Evolutionary conservation across 2,797 vertebrate genomes (phyloP), one percentile per base, ranked within the genome.

Genomic region (Tragelaphus oryx): DNA sequence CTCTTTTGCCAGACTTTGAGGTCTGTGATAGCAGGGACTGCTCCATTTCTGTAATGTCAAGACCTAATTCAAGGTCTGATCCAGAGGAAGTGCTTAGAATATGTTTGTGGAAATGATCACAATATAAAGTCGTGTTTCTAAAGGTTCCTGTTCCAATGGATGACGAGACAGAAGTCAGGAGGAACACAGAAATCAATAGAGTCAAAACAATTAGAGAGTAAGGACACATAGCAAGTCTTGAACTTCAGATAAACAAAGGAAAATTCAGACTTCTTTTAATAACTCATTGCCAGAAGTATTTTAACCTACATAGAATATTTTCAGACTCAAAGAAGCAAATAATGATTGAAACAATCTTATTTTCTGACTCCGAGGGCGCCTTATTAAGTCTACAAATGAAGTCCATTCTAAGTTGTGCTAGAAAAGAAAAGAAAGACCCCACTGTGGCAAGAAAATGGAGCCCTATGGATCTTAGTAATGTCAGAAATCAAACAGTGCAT

Each of bases 381-480:
- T 97, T 94, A 96, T 88, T 97, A 97, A 96, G 26, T 71, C 74
- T 89, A 97, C 84, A 97, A 97, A 97, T 92, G 97, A 87, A 87
- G 8, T 62, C n/a, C 80, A 95, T 71, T 62, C 57, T n/a, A 80
- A 52, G 12, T 87, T 87, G 12, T 65, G 22, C 54, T 95, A 48
- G 65, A 46, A 92, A 81, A 86, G 91, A 30, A 44, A 87, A 87
- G 41, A 5, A 4, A 96, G 57, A 60, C 74, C 81, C 89, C 60
- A 55, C 57, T 92, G 13, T 26, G 89, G 30, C 55, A 97, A 96
- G 91, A 95, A 97, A 97, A 91, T 14, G 68, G 28, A 84, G 81
- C 62, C 81, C 93, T 96, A 44, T 74, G 75, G 96, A 94, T 75
- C 91, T 96, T 0, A 91, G 48, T 92, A 95, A 96, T 85, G 83